Percentiles rank a stretch among this genome's conserved stretches.
Conservation (phyloP, 1,140 invertebrate species). For the Bombus huntii region DNA sequence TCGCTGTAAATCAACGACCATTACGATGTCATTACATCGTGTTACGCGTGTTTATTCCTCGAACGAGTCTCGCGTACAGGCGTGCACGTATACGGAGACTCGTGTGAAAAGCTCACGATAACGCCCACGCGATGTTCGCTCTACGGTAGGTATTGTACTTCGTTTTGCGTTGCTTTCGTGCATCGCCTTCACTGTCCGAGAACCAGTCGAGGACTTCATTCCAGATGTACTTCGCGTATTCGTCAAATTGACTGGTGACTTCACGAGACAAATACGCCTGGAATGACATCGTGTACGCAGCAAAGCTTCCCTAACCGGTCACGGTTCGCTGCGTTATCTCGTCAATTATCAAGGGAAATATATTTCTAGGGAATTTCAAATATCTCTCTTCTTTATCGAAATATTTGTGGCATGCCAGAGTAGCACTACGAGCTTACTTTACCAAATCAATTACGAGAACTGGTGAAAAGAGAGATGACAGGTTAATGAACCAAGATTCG, state of each 20-base stretch:
- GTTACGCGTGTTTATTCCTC: constrained; percentile 56
- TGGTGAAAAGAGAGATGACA: no score
- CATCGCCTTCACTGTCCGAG: constrained; percentile 54
- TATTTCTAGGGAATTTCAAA: background rate
- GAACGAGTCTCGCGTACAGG: background rate
- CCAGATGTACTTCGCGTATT: background rate
- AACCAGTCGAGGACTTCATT: constrained; percentile 36
- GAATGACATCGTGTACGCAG: background rate
- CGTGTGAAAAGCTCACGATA: constrained; percentile 47
- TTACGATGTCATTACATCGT: constrained; percentile 71
- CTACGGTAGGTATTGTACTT: constrained; percentile 48
- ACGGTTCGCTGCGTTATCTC: background rate
- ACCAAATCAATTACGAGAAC: no score
- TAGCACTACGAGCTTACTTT: no score
- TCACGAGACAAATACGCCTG: background rate
- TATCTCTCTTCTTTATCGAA: background rate
- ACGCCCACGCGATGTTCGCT: constrained; percentile 71
- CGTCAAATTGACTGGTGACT: background rate
- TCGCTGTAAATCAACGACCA: constrained; percentile 70
- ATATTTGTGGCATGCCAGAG: no score
- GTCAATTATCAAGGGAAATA: background rate
- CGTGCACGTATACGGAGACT: constrained; percentile 26
- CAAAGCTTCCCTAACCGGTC: background rate
- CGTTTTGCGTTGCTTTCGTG: constrained; percentile 61
- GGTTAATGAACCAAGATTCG: no score